These are phyloP conservation scores for Macroglossus sobrinus DNA, from an alignment of 2,113 vertebrate species.

Conservation along the genomic window DNA sequence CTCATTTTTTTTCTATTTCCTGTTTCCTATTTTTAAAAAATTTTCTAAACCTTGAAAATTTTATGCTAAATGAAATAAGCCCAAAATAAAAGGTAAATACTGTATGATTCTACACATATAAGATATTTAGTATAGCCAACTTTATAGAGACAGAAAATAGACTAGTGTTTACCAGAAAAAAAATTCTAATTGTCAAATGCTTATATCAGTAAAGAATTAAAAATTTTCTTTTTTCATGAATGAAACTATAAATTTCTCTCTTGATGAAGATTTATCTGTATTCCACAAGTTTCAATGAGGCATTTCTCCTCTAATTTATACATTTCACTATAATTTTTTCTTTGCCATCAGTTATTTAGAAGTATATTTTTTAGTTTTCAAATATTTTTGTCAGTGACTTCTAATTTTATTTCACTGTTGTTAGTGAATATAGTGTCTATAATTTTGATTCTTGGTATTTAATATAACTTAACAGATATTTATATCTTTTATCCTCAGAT, in stretches of 20 bases:
- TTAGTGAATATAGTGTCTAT: background rate
- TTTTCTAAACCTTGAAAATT: background rate
- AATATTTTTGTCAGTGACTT: background rate
- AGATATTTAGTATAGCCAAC: too few relatives aligned
- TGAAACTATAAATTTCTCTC: background rate
- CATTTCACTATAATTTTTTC: background rate
- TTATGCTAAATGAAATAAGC: too few relatives aligned
- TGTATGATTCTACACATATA: too few relatives aligned
- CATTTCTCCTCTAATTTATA: background rate
- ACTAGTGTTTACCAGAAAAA: too few relatives aligned
- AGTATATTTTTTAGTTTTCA: background rate
- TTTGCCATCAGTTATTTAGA: background rate
- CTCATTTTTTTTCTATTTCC: background rate
- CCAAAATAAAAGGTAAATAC: too few relatives aligned
- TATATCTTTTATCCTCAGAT: background rate
- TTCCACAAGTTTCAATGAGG: background rate
- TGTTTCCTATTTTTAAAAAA: background rate
- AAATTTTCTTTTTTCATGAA: background rate
- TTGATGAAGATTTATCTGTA: background rate
- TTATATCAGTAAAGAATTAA: background rate
- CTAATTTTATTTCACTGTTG: background rate
- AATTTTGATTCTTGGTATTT: slow-evolving; percentile 18
- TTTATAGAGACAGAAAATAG: too few relatives aligned
- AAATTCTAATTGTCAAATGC: background rate
- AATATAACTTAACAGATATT: background rate